Evolutionary conservation across 2,113 vertebrate genomes (phyloP).

Genomic region (Mola mola): DNA sequence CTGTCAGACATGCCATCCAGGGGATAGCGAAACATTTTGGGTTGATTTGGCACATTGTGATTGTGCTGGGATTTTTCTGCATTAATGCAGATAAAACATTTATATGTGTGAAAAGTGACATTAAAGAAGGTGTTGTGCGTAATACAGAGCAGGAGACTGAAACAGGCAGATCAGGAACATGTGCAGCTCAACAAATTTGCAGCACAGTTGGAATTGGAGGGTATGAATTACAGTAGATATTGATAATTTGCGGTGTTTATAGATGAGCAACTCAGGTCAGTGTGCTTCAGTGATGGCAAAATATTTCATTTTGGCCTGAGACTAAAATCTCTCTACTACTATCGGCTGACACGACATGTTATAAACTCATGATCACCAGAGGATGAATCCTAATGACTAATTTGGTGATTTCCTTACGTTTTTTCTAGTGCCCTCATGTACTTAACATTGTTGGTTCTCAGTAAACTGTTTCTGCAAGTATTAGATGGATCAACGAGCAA

Average conservation of each 20-base stretch:
- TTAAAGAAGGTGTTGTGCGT: too few relatives aligned
- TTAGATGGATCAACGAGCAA: too few relatives aligned
- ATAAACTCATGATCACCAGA: not conserved
- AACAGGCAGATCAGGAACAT: slow-evolving; percentile 13
- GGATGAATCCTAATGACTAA: not conserved
- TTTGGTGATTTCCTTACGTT: not conserved
- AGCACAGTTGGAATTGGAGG: not conserved
- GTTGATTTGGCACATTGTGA: not conserved
- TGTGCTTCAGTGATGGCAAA: not conserved
- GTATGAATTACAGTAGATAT: too few relatives aligned
- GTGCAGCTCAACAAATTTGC: not conserved
- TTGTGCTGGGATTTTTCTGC: slow-evolving; percentile 15
- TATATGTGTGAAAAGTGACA: slow-evolving; percentile 16
- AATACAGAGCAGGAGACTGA: slow-evolving; percentile 14
- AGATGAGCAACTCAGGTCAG: not conserved
- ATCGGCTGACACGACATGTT: not conserved
- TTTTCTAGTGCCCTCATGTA: too few relatives aligned
- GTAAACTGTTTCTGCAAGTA: too few relatives aligned
- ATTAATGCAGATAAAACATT: slow-evolving; percentile 7
- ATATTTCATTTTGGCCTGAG: too few relatives aligned
- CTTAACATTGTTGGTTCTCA: too few relatives aligned
- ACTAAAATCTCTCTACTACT: not conserved
- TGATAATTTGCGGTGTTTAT: not conserved
- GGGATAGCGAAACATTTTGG: slow-evolving; percentile 3
- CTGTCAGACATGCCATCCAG: slow-evolving; percentile 20